Evolutionary conservation across 2,797 vertebrate genomes (phyloP).

Genomic region (Microtus obscurus): DNA sequence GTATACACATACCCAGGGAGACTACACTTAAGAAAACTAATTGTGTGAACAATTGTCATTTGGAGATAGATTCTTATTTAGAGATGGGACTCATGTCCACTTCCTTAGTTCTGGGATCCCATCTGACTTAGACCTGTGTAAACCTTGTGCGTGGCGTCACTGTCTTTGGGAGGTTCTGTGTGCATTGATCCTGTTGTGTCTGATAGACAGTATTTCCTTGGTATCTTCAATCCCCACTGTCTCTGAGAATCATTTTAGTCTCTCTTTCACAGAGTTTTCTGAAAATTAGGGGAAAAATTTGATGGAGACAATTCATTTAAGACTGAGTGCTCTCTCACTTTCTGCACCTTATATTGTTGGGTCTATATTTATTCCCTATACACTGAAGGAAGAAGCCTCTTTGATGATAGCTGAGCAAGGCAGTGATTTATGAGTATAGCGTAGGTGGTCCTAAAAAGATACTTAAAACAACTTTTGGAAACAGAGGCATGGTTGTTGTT

Average conservation of each 20-base stretch:
- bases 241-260: background rate
- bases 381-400: no score
- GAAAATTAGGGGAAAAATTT: no score
- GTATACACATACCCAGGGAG: no score
- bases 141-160: background rate
- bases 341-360: no score
- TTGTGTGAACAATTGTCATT: background rate
- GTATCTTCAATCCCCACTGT: background rate
- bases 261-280: background rate
- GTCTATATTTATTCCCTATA: background rate
- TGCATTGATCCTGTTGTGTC: background rate
- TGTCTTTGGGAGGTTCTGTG: background rate
- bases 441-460: background rate
- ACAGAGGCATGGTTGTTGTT: background rate
- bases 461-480: background rate
- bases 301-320: background rate
- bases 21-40: background rate
- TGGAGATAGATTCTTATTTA: background rate
- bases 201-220: background rate
- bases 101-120: no score
- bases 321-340: background rate
- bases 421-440: background rate
- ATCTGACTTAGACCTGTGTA: background rate
- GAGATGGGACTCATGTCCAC: background rate
- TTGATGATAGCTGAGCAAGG: background rate